phyloP scores from a whole-genome alignment of 2,113 vertebrate genomes.

The Solenodon paradoxus region DNA sequence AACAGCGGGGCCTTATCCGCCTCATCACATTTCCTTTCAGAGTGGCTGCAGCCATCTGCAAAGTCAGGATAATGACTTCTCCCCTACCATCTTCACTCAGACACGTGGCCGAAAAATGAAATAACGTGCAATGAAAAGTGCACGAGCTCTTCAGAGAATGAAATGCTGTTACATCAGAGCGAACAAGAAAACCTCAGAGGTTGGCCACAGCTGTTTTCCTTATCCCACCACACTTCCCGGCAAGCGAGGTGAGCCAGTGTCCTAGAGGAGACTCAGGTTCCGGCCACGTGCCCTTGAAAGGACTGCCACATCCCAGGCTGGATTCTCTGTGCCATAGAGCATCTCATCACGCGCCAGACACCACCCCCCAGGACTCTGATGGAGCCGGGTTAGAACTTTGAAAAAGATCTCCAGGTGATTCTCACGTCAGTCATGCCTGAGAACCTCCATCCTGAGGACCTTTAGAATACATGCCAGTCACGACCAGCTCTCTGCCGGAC shows the following conservation, averaged over 20 bases:
- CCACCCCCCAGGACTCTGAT: not conserved
- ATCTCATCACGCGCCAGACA: no score
- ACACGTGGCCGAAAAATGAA: not conserved
- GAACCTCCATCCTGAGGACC: not conserved
- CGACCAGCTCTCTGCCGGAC: no score
- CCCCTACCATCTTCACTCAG: not conserved
- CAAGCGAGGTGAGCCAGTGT: no score
- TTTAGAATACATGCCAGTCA: not conserved
- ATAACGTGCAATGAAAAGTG: not conserved
- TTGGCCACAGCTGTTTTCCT: not conserved
- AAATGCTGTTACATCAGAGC: not conserved
- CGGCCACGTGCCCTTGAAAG: no score
- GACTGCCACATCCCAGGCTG: no score
- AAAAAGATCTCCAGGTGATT: not conserved
- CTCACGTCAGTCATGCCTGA: not conserved
- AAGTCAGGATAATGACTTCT: not conserved
- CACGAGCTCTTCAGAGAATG: not conserved
- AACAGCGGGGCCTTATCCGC: no score
- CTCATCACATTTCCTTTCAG: not conserved
- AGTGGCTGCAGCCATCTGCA: not conserved
- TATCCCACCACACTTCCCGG: not conserved
- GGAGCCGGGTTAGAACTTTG: not conserved
- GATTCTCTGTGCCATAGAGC: no score
- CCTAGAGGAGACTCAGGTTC: no score
- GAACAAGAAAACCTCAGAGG: slow-evolving; percentile 1